Evolutionary conservation across 2,888 invertebrate species (phyloP).

Genomic region (Cancer borealis): DNA sequence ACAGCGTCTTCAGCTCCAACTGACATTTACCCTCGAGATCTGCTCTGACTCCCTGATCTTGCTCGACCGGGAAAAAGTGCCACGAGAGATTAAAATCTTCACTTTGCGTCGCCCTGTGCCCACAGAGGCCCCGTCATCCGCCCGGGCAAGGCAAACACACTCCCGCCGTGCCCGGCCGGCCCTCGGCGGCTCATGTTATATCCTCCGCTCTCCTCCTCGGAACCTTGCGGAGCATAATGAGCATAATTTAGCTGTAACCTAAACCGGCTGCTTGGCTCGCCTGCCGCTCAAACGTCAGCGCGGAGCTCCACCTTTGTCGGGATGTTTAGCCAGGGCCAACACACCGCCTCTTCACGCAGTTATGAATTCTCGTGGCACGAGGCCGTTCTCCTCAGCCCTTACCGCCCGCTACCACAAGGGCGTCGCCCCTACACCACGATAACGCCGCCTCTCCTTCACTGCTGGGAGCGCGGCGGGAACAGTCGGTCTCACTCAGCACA

Average conservation of each 20-base stretch:
- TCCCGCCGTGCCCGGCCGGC: background rate
- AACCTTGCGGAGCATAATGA: slow-evolving; percentile 46
- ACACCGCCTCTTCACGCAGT: slow-evolving; percentile 53
- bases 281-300: slow-evolving; percentile 57
- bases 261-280: slow-evolving; percentile 46
- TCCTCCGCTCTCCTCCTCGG: slow-evolving; percentile 25
- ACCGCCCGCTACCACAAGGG: slow-evolving; percentile 6
- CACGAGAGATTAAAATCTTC: slow-evolving; percentile 41
- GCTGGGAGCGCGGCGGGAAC: background rate
- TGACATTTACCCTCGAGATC: slow-evolving; percentile 34
- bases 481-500: background rate
- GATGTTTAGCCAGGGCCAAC: slow-evolving; percentile 42
- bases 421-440: background rate
- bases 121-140: slow-evolving; percentile 35
- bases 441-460: background rate
- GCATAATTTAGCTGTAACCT: slow-evolving; percentile 62
- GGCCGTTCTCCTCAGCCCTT: background rate
- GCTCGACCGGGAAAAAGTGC: slow-evolving; percentile 32
- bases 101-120: slow-evolving; percentile 37
- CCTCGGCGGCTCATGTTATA: slow-evolving; percentile 46
- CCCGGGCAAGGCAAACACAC: slow-evolving; percentile 53
- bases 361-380: slow-evolving; percentile 57
- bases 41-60: slow-evolving; percentile 35
- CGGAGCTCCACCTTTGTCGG: slow-evolving; percentile 56
- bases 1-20: slow-evolving; percentile 4